Conservation (phyloP, 2,113 vertebrate genomes). For the Paralichthys olivaceus region DNA sequence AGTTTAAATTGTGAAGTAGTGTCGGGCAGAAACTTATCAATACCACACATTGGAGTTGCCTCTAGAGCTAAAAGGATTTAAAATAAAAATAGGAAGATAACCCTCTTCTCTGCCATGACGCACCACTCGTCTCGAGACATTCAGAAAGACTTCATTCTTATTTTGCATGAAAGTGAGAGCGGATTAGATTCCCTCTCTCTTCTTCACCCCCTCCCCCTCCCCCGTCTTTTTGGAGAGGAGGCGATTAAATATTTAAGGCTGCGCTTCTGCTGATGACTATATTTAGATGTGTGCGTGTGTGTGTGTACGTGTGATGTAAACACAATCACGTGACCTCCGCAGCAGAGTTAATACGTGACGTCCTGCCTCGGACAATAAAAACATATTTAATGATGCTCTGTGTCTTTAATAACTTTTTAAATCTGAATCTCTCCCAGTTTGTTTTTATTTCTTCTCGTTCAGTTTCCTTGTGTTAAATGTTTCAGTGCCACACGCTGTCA, state of each 20-base stretch:
- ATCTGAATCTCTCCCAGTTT: background rate
- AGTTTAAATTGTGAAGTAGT: conserved; percentile 2
- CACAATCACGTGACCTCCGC: too few species aligned
- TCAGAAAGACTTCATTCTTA: conserved; percentile 53
- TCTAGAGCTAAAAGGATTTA: conserved; percentile 42
- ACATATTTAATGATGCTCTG: too few species aligned
- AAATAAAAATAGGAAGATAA: conserved; percentile 53
- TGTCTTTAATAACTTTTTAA: too few species aligned
- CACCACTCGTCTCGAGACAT: conserved; percentile 62
- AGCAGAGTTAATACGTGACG: too few species aligned
- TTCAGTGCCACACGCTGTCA: background rate
- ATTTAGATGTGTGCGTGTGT: conserved; percentile 62
- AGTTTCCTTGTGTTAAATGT: background rate
- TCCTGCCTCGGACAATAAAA: too few species aligned
- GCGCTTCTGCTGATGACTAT: conserved; percentile 69
- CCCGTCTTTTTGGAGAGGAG: conserved; percentile 49
- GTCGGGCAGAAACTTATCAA: conserved; percentile 28
- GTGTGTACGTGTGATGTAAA: conserved; percentile 5
- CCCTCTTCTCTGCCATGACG: conserved; percentile 63
- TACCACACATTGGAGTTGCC: conserved; percentile 3
- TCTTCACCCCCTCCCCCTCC: conserved; percentile 6
- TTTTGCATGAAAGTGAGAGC: conserved; percentile 48
- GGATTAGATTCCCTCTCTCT: conserved; percentile 41
- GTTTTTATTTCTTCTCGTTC: background rate
- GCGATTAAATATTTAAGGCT: conserved; percentile 81